These are phyloP conservation scores for Serranus cabrilla DNA, from an alignment of 2,797 vertebrate genomes.

Conservation along the genomic window DNA sequence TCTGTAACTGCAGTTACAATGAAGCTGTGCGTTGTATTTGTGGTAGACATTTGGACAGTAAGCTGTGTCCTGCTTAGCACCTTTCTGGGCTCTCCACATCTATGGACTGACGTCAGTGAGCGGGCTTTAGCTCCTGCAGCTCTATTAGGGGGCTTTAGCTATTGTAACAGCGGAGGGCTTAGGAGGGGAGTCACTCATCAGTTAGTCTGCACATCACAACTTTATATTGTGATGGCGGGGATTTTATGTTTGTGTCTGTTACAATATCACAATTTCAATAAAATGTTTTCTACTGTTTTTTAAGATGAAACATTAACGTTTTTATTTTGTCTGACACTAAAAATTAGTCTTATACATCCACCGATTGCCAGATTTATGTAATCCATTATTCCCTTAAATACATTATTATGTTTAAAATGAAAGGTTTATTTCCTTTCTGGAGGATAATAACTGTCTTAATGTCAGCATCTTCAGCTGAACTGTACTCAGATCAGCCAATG, in stretches of 20 bases:
- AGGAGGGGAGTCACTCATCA: constrained; percentile 49
- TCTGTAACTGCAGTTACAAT: constrained; percentile 5
- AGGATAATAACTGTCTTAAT: neutral
- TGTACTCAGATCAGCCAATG: constrained; percentile 8
- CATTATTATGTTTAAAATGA: neutral
- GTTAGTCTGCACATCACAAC: constrained; percentile 21
- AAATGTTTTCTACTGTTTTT: constrained; percentile 69
- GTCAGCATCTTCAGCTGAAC: neutral
- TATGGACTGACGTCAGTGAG: constrained; percentile 70
- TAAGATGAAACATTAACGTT: constrained; percentile 28
- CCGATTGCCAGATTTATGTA: no score
- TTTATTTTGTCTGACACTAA: constrained; percentile 15
- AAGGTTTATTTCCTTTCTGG: neutral
- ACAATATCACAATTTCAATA: constrained; percentile 43
- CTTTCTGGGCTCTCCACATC: constrained; percentile 50
- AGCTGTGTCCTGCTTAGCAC: constrained; percentile 62
- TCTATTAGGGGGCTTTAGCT: constrained; percentile 72
- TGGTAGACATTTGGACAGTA: constrained; percentile 35
- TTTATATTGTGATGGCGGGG: constrained; percentile 10
- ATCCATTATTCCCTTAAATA: neutral
- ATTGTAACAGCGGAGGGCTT: constrained; percentile 57
- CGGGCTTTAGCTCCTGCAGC: constrained; percentile 68
- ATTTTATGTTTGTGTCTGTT: constrained; percentile 33
- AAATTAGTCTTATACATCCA: neutral
- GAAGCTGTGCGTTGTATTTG: constrained; percentile 12